A percentile compares a stretch with the other conserved stretches of the same genome.
Evolutionary conservation across 2,113 vertebrate species (phyloP).

Genomic region (Zosterops borbonicus): DNA sequence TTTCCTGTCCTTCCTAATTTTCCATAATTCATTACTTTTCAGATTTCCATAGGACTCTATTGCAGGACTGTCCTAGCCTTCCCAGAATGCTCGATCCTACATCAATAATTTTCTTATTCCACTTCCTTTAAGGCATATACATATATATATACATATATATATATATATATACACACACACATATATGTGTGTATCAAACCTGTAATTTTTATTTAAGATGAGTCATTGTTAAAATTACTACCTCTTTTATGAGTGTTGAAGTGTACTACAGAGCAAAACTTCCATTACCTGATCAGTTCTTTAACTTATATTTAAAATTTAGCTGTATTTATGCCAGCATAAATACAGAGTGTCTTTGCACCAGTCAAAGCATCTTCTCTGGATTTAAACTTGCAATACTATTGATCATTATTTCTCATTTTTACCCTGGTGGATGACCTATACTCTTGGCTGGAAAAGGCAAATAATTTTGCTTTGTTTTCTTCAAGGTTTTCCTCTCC

Average conservation of each 20-base stretch:
- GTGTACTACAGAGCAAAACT: background rate
- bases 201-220: background rate
- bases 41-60: background rate
- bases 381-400: background rate
- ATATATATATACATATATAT: background rate
- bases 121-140: background rate
- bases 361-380: background rate
- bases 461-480: background rate
- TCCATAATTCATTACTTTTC: background rate
- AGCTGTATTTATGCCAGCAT: background rate
- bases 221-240: background rate
- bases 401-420: background rate
- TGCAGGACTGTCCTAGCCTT: background rate
- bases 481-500: background rate
- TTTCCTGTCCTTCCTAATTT: background rate
- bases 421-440: background rate
- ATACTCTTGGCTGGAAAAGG: background rate
- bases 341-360: background rate
- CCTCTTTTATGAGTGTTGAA: background rate
- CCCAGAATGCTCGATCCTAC: background rate
- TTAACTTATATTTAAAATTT: background rate
- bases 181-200: background rate
- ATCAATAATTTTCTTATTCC: background rate
- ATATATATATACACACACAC: background rate
- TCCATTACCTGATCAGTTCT: background rate